Evolutionary conservation across 2,797 vertebrate genomes (phyloP), one percentile per base, ranked within the genome.

Genomic region (Propithecus deckenii): DNA sequence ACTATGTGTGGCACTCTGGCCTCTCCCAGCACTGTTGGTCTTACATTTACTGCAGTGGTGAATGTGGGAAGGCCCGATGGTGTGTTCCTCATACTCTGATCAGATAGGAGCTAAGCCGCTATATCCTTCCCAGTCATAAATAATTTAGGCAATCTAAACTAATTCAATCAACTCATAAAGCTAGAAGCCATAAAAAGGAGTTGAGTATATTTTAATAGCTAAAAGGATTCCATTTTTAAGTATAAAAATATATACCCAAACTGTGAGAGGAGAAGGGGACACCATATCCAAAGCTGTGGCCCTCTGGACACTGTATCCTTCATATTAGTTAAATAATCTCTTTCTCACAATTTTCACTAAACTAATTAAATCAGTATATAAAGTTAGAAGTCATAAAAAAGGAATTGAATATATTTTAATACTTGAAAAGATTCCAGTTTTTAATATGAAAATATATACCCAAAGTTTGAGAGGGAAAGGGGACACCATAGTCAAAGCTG

Each of bases 301-400:
- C 30, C 41, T 41, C 41, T 41, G 41, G 5, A 67, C 32, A 4
- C 32, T 71, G 11, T 67, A 85, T 57, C 32, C 38, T 89, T 89
- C 71, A 74, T 61, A 93, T 93, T 95, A 96, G 92, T 95, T 95
- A 93, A 97, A 83, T 71, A 92, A 93, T 90, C 35, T 84, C 61
- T 81, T 67, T 92, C 35, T 71, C 12, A 78, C 35, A 69, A 65
- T 88, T 84, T 83, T 89, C 89, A 95, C 84, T 93, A 71, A 38
- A 38, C 35, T 80, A 59, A 79, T 43, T 43, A 81, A 81, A 43
- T 32, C 28, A 61, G 48, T 32, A 92, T 55, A 84, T 74, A 92
- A 87, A 87, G 55, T 85, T 92, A 79, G 32, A 85, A 86, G 55
- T 5, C 7, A 48, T 20, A 94, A 63, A 94, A 93, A 92, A 94